These are phyloP conservation scores for Xiphophorus maculatus DNA, from an alignment of 2,113 vertebrate genomes.

Conservation along the genomic window DNA sequence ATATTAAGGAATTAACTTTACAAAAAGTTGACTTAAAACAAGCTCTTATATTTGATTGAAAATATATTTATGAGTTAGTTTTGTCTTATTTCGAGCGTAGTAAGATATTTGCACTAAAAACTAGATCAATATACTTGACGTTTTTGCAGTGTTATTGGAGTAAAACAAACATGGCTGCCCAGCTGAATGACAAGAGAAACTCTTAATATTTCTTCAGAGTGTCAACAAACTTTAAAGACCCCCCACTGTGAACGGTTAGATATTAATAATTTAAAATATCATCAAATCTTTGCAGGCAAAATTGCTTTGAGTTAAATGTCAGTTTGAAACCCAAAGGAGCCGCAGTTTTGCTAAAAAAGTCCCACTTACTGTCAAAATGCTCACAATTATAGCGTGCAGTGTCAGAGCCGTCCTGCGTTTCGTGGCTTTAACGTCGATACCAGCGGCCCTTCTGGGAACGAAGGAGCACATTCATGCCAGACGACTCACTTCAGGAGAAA, in stretches of 20 bases:
- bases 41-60: no score
- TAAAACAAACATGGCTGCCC: no score
- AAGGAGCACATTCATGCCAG: slow-evolving; percentile 7
- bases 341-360: not conserved
- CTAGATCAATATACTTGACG: no score
- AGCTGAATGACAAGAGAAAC: no score
- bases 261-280: no score
- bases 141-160: no score
- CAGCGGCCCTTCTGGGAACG: not conserved
- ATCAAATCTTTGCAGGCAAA: not conserved
- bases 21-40: no score
- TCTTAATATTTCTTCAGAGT: not conserved
- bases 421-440: not conserved
- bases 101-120: no score
- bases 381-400: not conserved
- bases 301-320: not conserved
- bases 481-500: slow-evolving; percentile 1
- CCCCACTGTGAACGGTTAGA: not conserved
- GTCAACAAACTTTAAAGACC: not conserved
- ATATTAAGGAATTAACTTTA: no score
- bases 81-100: no score
- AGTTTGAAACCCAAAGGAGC: not conserved
- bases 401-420: not conserved
- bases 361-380: not conserved
- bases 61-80: no score